Conservation (phyloP, 2,797 vertebrate species). For the Geotrypetes seraphini region DNA sequence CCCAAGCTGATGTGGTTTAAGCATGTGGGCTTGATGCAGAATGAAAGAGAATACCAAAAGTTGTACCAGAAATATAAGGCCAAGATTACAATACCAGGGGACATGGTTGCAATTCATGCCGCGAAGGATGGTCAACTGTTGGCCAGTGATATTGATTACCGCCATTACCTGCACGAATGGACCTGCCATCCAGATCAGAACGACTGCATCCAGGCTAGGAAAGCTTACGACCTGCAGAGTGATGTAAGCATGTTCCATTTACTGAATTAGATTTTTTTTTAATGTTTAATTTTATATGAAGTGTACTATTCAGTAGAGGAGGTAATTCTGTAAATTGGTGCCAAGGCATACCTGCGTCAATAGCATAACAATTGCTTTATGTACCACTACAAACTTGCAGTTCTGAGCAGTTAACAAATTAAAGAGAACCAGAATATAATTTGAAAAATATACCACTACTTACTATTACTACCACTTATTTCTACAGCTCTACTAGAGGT, state of each 20-base stretch:
- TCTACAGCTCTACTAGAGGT: too few species aligned
- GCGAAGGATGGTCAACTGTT: slow-evolving; percentile 69
- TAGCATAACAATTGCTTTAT: too few species aligned
- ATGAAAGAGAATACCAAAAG: slow-evolving; percentile 76
- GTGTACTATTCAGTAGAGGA: too few species aligned
- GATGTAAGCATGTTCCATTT: slow-evolving; percentile 67
- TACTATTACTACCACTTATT: too few species aligned
- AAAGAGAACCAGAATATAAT: too few species aligned
- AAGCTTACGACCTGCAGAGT: slow-evolving; percentile 74
- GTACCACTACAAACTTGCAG: too few species aligned
- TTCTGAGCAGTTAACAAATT: too few species aligned
- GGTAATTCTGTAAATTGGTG: too few species aligned
- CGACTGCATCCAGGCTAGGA: slow-evolving; percentile 69
- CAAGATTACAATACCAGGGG: slow-evolving; percentile 62
- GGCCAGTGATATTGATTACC: slow-evolving; percentile 66
- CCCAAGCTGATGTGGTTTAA: slow-evolving; percentile 81
- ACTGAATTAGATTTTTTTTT: too few species aligned
- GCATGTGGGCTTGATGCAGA: slow-evolving; percentile 83
- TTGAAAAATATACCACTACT: too few species aligned
- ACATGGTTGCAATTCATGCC: slow-evolving; percentile 59
- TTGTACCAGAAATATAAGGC: slow-evolving; percentile 72
- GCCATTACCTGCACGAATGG: slow-evolving; percentile 69
- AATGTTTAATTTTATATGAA: too few species aligned
- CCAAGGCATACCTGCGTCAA: too few species aligned
- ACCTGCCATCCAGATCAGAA: slow-evolving; percentile 75